Base-by-base conservation (phyloP, 2,888 invertebrate genomes). In the Tetheella fluctuosa region DNA sequence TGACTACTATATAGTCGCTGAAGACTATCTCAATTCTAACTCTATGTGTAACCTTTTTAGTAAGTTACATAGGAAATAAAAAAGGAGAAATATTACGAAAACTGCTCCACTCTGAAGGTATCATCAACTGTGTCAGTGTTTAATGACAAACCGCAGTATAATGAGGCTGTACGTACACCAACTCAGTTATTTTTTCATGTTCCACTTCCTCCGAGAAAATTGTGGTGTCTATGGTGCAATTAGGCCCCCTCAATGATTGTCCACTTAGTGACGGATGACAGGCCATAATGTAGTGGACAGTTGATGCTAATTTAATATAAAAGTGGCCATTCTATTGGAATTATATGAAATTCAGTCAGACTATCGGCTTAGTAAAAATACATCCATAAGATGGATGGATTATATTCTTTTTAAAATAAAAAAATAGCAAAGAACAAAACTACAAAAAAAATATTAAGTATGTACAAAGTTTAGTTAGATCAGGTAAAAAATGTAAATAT, bases 171-270 rank as follows among this genome's bases (percentile, higher is more conserved):
- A 34, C 30, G 30, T 23, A n/a, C 54, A 25, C n/a, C 10, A 23
- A 34, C 34, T 23, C 28, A 23, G 10, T 59, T 67, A 65, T 69
- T 70, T 77, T 81, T 77, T 76, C 71, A 77, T 76, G 82, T 82
- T 75, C 82, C 73, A 83, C 77, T 85, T 84, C 76, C 70, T 72
- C 64, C 62, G 64, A 69, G 70, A 67, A 83, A 85, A 85, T 85
- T 80, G 77, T 71, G 61, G 74, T 68, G 70, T 76, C 70, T 61
- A 71, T 71, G 69, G 66, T 78, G 66, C 76, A 83, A 86, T 85
- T 85, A 86, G 73, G 69, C 70, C 70, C 74, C 64, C 55, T 59
- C 68, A 65, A 63, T 67, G 59, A 65, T 62, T 65, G 65, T 59
- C 70, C 68, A 74, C 71, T 76, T 72, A 73, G 74, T 73, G 64